Evolutionary conservation across 2,113 vertebrate genomes (phyloP).

Genomic region (Galeopterus variegatus): DNA sequence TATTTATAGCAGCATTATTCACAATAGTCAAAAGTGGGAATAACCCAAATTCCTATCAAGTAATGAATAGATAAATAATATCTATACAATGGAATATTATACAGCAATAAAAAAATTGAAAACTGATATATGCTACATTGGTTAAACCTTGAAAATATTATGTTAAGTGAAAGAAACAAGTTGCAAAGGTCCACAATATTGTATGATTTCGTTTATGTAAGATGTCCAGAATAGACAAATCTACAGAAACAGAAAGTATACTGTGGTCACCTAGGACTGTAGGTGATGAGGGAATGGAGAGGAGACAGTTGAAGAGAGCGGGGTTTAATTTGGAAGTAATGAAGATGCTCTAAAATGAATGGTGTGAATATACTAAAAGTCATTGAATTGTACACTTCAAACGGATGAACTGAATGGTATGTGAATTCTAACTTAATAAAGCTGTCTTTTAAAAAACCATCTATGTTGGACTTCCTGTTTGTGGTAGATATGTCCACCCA

Average conservation of each 20-base stretch:
- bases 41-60: neutral
- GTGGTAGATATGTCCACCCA: neutral
- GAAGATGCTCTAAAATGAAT: neutral
- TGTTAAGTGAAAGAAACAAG: conserved; percentile 12
- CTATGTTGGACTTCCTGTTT: neutral
- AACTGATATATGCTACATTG: neutral
- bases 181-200: neutral
- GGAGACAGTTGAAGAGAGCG: neutral
- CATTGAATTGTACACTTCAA: neutral
- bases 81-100: neutral
- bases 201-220: neutral
- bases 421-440: neutral
- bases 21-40: neutral
- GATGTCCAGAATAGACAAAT: neutral
- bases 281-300: neutral
- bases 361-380: neutral
- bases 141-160: neutral
- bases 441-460: neutral
- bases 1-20: conserved; percentile 38
- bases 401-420: neutral
- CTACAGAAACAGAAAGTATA: conserved; percentile 3
- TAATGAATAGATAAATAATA: conserved; percentile 25
- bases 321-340: neutral
- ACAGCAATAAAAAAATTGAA: conserved; percentile 44
- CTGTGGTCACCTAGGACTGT: neutral